A percentile compares a stretch with the other conserved stretches of the same genome.
phyloP scores from a whole-genome alignment of 2,797 vertebrate species.

The Heteromormyrus szaboi region DNA sequence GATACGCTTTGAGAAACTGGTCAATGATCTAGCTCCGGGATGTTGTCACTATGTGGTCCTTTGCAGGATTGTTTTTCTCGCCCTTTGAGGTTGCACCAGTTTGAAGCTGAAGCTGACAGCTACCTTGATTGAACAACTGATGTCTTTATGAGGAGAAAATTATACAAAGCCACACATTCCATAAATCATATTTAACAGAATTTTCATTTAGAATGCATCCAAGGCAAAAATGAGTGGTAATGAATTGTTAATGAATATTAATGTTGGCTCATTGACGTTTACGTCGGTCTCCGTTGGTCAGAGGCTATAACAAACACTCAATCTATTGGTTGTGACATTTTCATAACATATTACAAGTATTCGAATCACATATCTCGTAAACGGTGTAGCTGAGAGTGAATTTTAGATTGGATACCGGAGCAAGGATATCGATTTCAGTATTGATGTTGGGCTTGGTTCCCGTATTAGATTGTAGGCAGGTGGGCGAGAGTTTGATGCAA shows the following conservation, averaged over 20 bases:
- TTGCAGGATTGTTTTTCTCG: neutral
- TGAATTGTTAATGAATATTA: neutral
- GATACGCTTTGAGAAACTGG: conserved; percentile 26
- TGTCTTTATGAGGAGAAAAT: neutral
- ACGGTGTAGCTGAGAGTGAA: neutral
- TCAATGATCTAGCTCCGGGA: conserved; percentile 26
- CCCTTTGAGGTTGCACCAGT: conserved; percentile 36
- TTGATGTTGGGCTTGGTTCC: conserved; percentile 1
- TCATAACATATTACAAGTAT: neutral
- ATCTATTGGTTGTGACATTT: neutral
- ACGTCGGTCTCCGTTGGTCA: neutral
- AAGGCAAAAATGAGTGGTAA: neutral
- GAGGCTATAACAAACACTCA: neutral
- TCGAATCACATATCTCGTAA: neutral
- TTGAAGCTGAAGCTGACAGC: conserved; percentile 43
- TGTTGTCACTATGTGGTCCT: neutral
- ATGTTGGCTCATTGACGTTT: neutral
- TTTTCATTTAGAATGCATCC: neutral
- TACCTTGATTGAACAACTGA: neutral
- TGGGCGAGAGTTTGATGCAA: neutral
- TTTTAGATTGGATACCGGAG: neutral
- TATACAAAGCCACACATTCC: conserved; percentile 37
- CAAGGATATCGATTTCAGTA: neutral
- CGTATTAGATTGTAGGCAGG: conserved; percentile 2
- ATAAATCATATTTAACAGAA: neutral